These are phyloP conservation scores for Drosophila neocordata DNA, from an alignment of 1,140 invertebrate genomes.

Conservation along the genomic window DNA sequence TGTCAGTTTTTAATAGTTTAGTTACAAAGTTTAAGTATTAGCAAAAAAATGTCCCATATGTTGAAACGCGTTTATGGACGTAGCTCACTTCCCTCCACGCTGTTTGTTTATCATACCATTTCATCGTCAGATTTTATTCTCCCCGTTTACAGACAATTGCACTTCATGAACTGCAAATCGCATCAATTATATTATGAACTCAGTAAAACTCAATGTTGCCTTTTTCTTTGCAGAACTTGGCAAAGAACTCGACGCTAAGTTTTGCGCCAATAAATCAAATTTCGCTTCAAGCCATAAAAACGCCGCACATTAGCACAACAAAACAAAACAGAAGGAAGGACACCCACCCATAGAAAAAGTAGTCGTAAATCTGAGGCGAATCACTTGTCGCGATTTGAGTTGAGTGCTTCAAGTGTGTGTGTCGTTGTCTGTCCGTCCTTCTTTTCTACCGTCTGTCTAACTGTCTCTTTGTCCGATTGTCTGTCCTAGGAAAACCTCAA, in stretches of 20 bases:
- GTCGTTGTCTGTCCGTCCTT: background rate
- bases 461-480: background rate
- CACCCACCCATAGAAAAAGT: conserved; percentile 17
- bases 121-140: background rate
- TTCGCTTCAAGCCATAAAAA: conserved; percentile 75
- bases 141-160: conserved; percentile 67
- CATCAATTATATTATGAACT: conserved; percentile 79
- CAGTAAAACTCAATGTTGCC: conserved; percentile 27
- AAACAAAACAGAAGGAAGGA: conserved; percentile 63
- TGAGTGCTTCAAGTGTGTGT: conserved; percentile 31
- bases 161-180: conserved; percentile 78
- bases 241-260: conserved; percentile 62
- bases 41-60: background rate
- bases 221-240: conserved; percentile 53
- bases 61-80: background rate
- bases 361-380: conserved; percentile 79
- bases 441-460: background rate
- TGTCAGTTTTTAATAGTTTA: no score
- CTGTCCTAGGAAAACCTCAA: conserved; percentile 29
- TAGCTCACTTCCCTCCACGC: no score
- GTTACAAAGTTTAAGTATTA: no score
- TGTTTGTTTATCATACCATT: no score
- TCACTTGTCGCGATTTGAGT: conserved; percentile 79
- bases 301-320: conserved; percentile 76
- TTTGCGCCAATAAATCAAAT: conserved; percentile 74